Evolutionary conservation across 2,888 invertebrate genomes (phyloP).

Genomic region (Rhaphigaster nebulosa): DNA sequence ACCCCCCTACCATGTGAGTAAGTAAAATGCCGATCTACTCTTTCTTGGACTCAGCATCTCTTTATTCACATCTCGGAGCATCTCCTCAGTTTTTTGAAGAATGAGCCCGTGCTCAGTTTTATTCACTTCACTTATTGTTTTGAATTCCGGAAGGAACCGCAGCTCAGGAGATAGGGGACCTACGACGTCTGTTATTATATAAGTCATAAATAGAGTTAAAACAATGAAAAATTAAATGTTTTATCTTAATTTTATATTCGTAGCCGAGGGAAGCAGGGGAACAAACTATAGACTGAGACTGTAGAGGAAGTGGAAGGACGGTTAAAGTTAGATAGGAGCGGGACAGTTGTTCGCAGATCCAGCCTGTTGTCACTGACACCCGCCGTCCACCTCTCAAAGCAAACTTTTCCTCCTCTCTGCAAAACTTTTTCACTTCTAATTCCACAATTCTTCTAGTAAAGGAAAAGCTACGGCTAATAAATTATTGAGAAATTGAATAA

Average conservation of each 20-base stretch:
- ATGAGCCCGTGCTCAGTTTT: too few species aligned
- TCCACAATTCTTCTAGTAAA: slow-evolving; percentile 2
- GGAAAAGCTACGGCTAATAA: background rate
- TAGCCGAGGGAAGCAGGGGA: background rate
- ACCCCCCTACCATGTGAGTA: too few species aligned
- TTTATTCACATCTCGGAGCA: too few species aligned
- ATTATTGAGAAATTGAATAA: background rate
- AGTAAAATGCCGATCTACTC: too few species aligned
- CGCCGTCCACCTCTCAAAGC: slow-evolving; percentile 7
- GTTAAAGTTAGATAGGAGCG: slow-evolving; percentile 38
- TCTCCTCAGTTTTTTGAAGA: too few species aligned
- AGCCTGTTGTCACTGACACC: slow-evolving; percentile 38
- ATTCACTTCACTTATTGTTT: too few species aligned
- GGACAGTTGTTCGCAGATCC: slow-evolving; percentile 39
- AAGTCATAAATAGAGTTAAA: background rate
- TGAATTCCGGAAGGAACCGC: too few species aligned
- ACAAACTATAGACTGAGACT: background rate
- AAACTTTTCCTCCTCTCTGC: slow-evolving; percentile 25
- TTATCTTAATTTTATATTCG: slow-evolving; percentile 58
- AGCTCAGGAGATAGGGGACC: too few species aligned
- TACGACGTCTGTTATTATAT: background rate
- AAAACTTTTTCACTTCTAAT: slow-evolving; percentile 40
- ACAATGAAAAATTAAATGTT: background rate
- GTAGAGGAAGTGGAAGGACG: background rate
- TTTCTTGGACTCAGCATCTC: too few species aligned